Percentiles rank a stretch among this genome's conserved stretches.
phyloP scores from a whole-genome alignment of 2,888 invertebrate species.

The Dynastes maya region DNA sequence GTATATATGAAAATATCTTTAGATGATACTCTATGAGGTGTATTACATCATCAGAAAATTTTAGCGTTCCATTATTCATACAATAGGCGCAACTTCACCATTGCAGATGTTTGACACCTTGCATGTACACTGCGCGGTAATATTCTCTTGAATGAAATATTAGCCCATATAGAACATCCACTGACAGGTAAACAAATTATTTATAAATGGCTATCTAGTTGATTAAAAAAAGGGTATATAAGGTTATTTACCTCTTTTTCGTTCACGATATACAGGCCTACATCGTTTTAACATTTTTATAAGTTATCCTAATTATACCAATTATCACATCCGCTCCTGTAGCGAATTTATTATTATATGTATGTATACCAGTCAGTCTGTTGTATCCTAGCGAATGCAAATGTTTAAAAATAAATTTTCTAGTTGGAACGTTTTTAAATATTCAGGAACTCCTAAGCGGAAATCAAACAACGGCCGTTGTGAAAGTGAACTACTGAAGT shows the following conservation, averaged over 20 bases:
- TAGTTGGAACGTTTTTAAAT: slow-evolving; percentile 2
- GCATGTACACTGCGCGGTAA: no score
- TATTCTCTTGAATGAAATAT: neutral
- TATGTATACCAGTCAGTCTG: neutral
- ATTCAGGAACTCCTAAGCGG: neutral
- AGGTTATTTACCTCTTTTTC: neutral
- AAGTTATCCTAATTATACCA: neutral
- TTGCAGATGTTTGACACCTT: no score
- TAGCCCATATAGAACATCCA: no score
- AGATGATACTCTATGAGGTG: no score
- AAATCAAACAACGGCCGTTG: no score
- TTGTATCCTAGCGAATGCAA: neutral
- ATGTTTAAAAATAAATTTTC: neutral
- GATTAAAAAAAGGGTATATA: no score
- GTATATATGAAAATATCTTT: no score
- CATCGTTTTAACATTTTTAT: slow-evolving; percentile 1
- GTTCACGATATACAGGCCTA: neutral
- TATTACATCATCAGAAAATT: no score
- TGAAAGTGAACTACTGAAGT: neutral
- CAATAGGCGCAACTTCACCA: no score
- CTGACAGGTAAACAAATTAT: no score
- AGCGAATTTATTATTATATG: neutral
- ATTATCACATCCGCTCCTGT: neutral
- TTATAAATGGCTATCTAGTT: no score
- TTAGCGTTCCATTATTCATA: no score